These are phyloP conservation scores for Malurus leucopterus DNA, from an alignment of 2,797 vertebrate species.

Conservation along the genomic window DNA sequence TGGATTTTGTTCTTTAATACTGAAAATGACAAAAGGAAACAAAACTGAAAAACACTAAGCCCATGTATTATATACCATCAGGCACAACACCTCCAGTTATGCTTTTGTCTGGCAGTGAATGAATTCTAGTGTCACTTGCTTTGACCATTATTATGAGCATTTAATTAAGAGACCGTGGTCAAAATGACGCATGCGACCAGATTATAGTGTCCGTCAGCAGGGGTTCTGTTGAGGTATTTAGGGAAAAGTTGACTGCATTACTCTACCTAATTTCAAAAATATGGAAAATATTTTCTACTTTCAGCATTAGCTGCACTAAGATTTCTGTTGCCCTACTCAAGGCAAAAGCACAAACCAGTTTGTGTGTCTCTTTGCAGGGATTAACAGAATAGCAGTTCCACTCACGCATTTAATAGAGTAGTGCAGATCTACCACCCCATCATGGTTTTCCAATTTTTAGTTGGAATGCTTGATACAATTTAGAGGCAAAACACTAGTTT, in stretches of 20 bases:
- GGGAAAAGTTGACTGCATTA: not conserved
- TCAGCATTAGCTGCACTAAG: not conserved
- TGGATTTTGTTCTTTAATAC: constrained; percentile 10
- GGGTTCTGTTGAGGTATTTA: not conserved
- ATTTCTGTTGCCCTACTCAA: not conserved
- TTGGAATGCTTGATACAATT: not conserved
- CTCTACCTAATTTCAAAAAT: not conserved
- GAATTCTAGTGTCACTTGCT: not conserved
- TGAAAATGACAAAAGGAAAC: not conserved
- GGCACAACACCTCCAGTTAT: not conserved
- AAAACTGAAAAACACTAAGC: not conserved
- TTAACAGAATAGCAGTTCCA: not conserved
- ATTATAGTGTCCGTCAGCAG: not conserved
- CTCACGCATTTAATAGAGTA: not conserved
- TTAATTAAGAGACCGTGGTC: not conserved
- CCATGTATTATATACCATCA: not conserved
- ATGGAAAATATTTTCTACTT: not conserved
- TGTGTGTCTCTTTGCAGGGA: not conserved
- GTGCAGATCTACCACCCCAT: not conserved
- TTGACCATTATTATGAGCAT: not conserved
- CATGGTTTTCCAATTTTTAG: not conserved
- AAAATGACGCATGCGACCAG: not conserved
- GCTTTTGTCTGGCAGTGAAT: constrained; percentile 9
- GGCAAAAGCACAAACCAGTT: not conserved
- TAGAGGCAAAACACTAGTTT: not conserved